These are phyloP conservation scores for Caloenas nicobarica DNA, from an alignment of 2,113 vertebrate genomes.

Conservation along the genomic window DNA sequence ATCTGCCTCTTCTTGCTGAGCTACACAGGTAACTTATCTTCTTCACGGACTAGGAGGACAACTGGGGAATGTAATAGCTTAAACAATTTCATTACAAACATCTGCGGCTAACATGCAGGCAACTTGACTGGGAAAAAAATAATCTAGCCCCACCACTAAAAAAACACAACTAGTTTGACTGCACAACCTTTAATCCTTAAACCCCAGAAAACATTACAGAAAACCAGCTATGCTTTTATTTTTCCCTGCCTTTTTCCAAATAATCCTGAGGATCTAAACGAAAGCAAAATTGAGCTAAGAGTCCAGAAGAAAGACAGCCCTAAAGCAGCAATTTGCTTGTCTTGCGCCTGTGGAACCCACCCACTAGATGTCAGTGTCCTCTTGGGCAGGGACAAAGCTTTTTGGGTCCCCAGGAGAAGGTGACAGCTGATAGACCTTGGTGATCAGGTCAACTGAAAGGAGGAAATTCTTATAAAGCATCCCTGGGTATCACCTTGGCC, in stretches of 20 bases:
- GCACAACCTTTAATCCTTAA: neutral
- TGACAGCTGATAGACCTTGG: neutral
- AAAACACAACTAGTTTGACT: neutral
- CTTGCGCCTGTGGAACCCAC: neutral
- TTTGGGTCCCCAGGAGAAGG: fast-evolving
- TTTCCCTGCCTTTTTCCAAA: neutral
- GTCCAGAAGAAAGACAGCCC: neutral
- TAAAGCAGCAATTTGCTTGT: neutral
- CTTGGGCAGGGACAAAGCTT: neutral
- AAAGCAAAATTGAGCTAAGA: neutral
- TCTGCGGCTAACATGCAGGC: neutral
- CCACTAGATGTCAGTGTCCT: slow-evolving; percentile 68
- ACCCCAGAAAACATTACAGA: neutral
- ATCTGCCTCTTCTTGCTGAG: neutral
- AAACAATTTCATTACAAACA: neutral
- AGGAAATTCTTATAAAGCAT: neutral
- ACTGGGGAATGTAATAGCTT: neutral
- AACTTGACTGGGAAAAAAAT: neutral
- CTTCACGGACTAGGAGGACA: neutral
- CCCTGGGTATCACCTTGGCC: neutral
- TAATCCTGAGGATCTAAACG: neutral
- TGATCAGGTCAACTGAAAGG: neutral
- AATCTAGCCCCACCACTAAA: neutral
- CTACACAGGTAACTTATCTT: neutral
- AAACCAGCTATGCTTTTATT: neutral